Evolutionary conservation across 2,888 invertebrate genomes (phyloP), one percentile per base, ranked within the genome.

Genomic region (Mycalesis mineus): DNA sequence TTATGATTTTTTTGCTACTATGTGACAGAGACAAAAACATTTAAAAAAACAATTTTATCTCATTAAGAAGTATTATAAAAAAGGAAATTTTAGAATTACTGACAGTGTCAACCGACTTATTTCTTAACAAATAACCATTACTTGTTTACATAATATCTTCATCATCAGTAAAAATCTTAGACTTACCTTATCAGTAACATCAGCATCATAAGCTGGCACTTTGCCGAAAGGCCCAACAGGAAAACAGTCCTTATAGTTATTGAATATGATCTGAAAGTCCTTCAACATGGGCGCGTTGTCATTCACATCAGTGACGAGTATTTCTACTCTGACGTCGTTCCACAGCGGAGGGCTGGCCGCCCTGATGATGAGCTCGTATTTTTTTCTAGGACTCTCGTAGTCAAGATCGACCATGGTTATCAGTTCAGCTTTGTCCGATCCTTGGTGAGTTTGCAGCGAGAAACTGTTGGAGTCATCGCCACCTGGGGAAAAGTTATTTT

Each of bases 171-270:
- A 5, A 5, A 22, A 22, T 22, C 36, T 36, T 8, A 36, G 42
- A 39, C 33, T 45, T 57, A 92, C 88, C 77, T 92, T 94, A 76
- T 98, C 98, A 5, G 95, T 95, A 29, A 98, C 97, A 85, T 98
- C 98, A 9, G 97, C 98, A 82, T 99, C 98, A 72, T 93, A 94
- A 0, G 98, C 98, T 0, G 98, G 98, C 33, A 98, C 95, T 57
- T 93, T 91, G 0, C 98, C 98, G 70, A 98, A 96, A 0, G 96
- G 93, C 0, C 95, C 95, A n/a, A 95, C 94, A 0, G 98, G 98
- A 75, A 98, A 98, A 72, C 96, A 95, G 71, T 97, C 96, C 67
- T 95, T 94, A 80, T 95, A 98, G 74, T 98, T 98, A 84, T 98
- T 98, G 82, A 98, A 97, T 51, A 99, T 94, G 0, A 99, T 94